Evolutionary conservation across 2,797 vertebrate species (phyloP).

Genomic region (Philypnodon macrostomus): DNA sequence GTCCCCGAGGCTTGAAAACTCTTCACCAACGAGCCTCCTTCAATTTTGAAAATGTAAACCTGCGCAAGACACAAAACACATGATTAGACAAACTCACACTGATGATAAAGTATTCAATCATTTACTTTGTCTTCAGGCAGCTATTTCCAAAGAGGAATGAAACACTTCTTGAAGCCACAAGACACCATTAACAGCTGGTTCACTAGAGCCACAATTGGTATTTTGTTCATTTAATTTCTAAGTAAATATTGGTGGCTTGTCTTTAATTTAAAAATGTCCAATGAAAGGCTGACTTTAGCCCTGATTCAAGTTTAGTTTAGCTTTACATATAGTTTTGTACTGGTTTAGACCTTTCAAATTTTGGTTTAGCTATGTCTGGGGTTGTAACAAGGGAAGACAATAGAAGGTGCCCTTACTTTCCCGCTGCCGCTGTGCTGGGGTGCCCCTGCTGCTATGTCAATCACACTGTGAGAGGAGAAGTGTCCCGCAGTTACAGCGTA

Average conservation of each 20-base stretch:
- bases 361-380: too few species aligned
- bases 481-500: slow-evolving; percentile 94
- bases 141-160: slow-evolving; percentile 4
- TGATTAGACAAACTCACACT: slow-evolving; percentile 14
- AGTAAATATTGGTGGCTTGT: too few species aligned
- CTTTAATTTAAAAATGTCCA: too few species aligned
- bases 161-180: slow-evolving; percentile 10
- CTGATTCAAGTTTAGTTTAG: too few species aligned
- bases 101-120: too few species aligned
- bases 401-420: slow-evolving; percentile 79
- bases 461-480: slow-evolving; percentile 85
- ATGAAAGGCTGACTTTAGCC: too few species aligned
- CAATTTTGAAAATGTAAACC: slow-evolving; percentile 97
- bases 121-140: slow-evolving; percentile 4
- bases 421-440: slow-evolving; percentile 90
- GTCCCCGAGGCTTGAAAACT: slow-evolving; percentile 94
- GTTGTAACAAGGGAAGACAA: slow-evolving; percentile 4
- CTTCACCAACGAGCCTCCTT: slow-evolving; percentile 86
- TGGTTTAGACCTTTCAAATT: too few species aligned
- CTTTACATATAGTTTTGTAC: too few species aligned
- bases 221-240: not conserved
- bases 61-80: slow-evolving; percentile 53
- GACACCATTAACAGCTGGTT: not conserved
- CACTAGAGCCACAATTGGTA: not conserved
- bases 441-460: slow-evolving; percentile 91